Percentiles rank a stretch among this genome's conserved stretches.
Conservation (phyloP, 2,113 vertebrate species). For the Festucalex cinctus region DNA sequence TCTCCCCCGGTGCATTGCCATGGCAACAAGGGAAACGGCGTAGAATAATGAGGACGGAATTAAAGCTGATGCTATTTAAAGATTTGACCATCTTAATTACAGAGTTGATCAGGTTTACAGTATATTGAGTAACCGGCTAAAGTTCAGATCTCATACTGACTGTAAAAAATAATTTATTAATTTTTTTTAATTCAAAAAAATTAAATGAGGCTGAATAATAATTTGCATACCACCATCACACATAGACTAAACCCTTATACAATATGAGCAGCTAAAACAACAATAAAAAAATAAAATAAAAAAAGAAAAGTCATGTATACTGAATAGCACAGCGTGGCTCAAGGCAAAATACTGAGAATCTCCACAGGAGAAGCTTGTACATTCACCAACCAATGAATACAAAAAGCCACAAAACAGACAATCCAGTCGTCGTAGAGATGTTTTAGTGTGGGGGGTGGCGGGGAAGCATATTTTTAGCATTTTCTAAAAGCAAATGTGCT, state of each 20-base stretch:
- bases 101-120: slow-evolving; percentile 2
- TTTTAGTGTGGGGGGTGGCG: no score
- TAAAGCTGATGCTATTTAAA: slow-evolving; percentile 42
- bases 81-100: slow-evolving; percentile 20
- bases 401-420: neutral
- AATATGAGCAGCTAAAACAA: neutral
- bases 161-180: no score
- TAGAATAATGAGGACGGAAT: slow-evolving; percentile 71
- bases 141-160: neutral
- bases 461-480: neutral
- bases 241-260: neutral
- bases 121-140: neutral
- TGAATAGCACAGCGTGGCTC: slow-evolving; percentile 24
- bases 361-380: slow-evolving; percentile 9
- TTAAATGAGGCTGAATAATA: neutral
- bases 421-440: neutral
- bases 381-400: slow-evolving; percentile 12
- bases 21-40: slow-evolving; percentile 73
- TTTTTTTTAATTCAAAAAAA: no score
- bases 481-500: neutral
- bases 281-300: no score
- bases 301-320: slow-evolving; percentile 34
- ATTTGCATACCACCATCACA: no score
- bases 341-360: slow-evolving; percentile 24
- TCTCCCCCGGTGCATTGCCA: slow-evolving; percentile 55